A percentile compares a stretch with the other conserved stretches of the same genome.
These are phyloP conservation scores for Cataglyphis livida DNA, from an alignment of 2,888 invertebrate species.

Conservation along the genomic window DNA sequence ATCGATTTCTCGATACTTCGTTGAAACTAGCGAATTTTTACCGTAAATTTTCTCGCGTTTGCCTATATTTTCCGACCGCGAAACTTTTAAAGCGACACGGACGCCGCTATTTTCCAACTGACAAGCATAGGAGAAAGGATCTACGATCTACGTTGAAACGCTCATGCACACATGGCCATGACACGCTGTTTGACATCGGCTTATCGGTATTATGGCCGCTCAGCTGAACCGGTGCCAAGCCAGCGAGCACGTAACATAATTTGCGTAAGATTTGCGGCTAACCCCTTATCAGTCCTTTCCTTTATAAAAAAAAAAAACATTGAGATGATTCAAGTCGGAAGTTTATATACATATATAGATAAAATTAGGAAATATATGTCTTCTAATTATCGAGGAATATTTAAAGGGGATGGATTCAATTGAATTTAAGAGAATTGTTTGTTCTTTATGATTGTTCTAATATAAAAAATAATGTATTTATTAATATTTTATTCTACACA, in stretches of 20 bases:
- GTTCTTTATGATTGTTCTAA: background rate
- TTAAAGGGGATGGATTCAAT: background rate
- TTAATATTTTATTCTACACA: background rate
- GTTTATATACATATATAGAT: no score
- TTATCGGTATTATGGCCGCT: constrained; percentile 30
- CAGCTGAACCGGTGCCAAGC: background rate
- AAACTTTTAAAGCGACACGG: constrained; percentile 33
- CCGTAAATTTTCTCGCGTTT: constrained; percentile 2
- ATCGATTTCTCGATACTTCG: background rate
- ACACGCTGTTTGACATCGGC: constrained; percentile 30
- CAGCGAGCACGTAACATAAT: constrained; percentile 8
- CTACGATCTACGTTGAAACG: constrained; percentile 33
- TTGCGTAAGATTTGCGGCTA: background rate
- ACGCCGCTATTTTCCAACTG: constrained; percentile 46
- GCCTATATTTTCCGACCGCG: background rate
- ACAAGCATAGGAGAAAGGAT: constrained; percentile 48
- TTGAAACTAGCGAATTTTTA: background rate
- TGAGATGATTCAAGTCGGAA: no score
- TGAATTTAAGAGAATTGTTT: background rate
- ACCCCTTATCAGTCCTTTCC: background rate
- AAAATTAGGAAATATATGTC: background rate
- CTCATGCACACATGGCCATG: constrained; percentile 35
- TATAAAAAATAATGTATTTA: background rate
- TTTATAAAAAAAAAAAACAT: no score
- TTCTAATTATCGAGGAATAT: background rate